Conservation (phyloP, 2,113 vertebrate species). For the cattle (Bos taurus) region ARS-UCD2.0 NC_037333.1:89795001-89795500, state of each 20-base stretch:
- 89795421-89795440: not conserved
- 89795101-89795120: not conserved
- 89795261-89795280: not conserved
- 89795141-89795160: not conserved
- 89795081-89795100: not conserved
- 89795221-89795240: not conserved
- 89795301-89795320: not conserved
- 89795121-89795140: not conserved
- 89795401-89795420: not conserved
- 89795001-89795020: not conserved
- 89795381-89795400: not conserved
- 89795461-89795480: not conserved
- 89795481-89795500: not conserved
- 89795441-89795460: not conserved
- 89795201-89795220: not conserved
- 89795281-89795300: not conserved
- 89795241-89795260: not conserved
- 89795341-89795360: not conserved
- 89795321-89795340: not conserved
- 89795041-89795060: constrained; percentile 54
- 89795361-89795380: not conserved
- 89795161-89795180: not conserved
- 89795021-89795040: not conserved
- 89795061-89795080: constrained; percentile 62
- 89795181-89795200: not conserved